Evolutionary conservation across 2,797 vertebrate species (phyloP).

Genomic region (Onychomys arenicola): DNA sequence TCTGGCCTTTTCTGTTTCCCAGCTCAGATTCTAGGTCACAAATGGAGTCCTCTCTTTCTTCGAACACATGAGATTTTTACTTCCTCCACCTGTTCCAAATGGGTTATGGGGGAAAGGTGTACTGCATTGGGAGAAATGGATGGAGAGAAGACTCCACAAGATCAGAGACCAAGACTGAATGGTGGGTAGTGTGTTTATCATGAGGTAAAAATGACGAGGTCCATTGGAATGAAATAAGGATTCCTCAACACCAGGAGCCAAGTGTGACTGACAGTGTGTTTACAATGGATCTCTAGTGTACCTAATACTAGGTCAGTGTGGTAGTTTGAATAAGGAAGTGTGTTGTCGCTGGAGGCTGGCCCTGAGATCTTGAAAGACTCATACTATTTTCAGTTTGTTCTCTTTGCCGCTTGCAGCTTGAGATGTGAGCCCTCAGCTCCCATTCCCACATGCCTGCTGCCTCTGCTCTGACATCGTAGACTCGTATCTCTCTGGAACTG

Average conservation of each 20-base stretch:
- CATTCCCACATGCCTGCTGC: not conserved
- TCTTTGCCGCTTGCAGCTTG: not conserved
- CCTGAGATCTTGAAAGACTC: not conserved
- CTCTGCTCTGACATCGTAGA: not conserved
- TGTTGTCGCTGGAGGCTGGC: not conserved
- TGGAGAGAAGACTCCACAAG: not conserved
- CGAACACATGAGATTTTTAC: not conserved
- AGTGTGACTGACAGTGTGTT: not conserved
- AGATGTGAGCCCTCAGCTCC: not conserved
- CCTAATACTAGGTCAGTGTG: not conserved
- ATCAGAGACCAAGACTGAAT: not conserved
- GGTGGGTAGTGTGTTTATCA: not conserved
- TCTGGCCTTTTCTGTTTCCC: not conserved
- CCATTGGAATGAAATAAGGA: not conserved
- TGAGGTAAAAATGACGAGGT: not conserved
- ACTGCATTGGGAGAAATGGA: too few relatives aligned
- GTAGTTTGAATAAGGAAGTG: not conserved
- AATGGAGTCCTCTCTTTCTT: not conserved
- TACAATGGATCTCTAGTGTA: not conserved
- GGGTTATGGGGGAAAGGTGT: not conserved
- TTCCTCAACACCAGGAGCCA: not conserved
- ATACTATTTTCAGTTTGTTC: not conserved
- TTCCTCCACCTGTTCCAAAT: conserved; percentile 15
- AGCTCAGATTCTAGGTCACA: conserved; percentile 34
- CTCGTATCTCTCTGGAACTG: not conserved